Evolutionary conservation across 2,888 invertebrate genomes (phyloP).

Genomic region (Cecidostiba fungosa): DNA sequence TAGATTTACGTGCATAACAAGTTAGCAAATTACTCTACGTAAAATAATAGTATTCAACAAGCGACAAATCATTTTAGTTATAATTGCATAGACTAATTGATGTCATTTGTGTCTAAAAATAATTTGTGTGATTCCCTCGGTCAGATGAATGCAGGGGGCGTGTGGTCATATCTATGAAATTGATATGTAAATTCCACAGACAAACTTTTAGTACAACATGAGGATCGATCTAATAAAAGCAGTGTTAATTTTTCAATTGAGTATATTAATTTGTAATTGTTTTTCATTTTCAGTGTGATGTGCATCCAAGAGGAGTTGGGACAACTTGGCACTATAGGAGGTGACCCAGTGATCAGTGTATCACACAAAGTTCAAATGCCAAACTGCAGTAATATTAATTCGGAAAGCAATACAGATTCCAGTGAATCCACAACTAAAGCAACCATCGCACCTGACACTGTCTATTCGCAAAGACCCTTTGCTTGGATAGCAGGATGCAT

Average conservation of each 20-base stretch:
- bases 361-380: constrained; percentile 72
- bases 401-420: constrained; percentile 74
- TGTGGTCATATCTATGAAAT: background rate
- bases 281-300: constrained; percentile 81
- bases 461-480: constrained; percentile 81
- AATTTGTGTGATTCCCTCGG: background rate
- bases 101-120: background rate
- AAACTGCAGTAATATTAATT: constrained; percentile 71
- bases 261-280: background rate
- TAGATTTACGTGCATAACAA: background rate
- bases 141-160: background rate
- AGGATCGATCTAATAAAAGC: background rate
- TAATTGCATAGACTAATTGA: background rate
- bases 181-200: background rate
- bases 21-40: background rate
- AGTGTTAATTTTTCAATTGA: too few species aligned
- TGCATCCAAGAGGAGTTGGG: constrained; percentile 85
- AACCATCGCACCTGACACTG: constrained; percentile 71
- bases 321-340: constrained; percentile 80
- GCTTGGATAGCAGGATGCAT: constrained; percentile 94
- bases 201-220: background rate
- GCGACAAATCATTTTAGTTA: background rate
- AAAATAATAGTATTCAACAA: background rate
- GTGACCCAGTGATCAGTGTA: constrained; percentile 72
- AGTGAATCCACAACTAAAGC: constrained; percentile 75